Percentiles rank a stretch among this genome's conserved stretches.
Conservation (phyloP, 2,888 invertebrate species). For the Monopis laevigella region DNA sequence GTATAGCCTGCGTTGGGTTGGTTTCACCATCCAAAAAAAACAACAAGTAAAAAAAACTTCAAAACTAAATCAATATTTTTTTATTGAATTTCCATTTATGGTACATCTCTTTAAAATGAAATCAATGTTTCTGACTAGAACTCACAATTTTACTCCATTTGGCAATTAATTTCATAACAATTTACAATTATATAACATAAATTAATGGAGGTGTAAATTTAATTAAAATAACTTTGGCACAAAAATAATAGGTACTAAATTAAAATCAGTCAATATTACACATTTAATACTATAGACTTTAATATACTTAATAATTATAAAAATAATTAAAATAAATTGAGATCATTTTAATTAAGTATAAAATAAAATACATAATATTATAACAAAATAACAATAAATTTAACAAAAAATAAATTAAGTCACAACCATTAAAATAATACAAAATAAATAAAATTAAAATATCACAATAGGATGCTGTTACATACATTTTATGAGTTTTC, state of each 20-base stretch:
- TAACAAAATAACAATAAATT: not conserved
- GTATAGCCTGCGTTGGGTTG: no score
- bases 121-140: constrained; percentile 11
- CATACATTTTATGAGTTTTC: no score
- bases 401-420: not conserved
- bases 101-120: constrained; percentile 31
- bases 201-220: no score
- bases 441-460: not conserved
- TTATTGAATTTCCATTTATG: constrained; percentile 58
- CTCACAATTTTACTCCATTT: not conserved
- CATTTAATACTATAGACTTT: not conserved
- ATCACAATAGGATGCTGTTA: no score
- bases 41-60: constrained; percentile 1
- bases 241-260: not conserved
- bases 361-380: not conserved
- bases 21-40: no score
- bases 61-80: constrained; percentile 22
- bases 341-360: not conserved
- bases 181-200: not conserved
- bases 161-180: constrained; percentile 3
- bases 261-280: constrained; percentile 6
- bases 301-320: no score
- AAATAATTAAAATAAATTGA: not conserved
- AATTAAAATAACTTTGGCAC: constrained; percentile 2
- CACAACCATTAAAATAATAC: not conserved